Base-by-base conservation (phyloP, 2,888 invertebrate genomes). In the Xiphydria camelus region DNA sequence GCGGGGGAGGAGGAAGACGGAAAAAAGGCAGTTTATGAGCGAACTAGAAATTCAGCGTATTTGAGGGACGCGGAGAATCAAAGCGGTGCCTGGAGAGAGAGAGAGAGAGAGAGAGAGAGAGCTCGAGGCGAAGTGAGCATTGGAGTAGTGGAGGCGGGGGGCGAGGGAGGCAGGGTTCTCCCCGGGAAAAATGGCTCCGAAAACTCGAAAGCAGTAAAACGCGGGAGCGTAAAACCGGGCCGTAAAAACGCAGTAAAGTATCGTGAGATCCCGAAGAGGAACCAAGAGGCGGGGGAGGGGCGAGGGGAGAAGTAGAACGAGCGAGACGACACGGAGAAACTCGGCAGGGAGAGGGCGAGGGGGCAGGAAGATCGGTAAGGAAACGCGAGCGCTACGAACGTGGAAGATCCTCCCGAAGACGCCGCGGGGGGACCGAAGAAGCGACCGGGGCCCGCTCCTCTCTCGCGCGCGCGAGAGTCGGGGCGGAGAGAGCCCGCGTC, bases 171-270 rank as follows among this genome's bases (percentile, higher is more conserved):
- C 15, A 29, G n/a, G n/a, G n/a, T 29, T 29, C 15, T 15, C 3
- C 15, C 12, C 29, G 12, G 29, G 29, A 41, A 12, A 22, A 15
- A 18, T 25, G 21, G 34, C 35, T 35, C 34, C 36, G 36, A 42
- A 36, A 36, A 26, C 36, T 42, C 42, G 42, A 34, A 29, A 37
- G 42, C 36, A 42, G 36, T 42, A 42, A 42, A 41, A 22, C 36
- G 23, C 34, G 12, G 17, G n/a, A 18, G 43, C 43, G 43, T 44
- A 44, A 44, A 44, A 44, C 43, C 38, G 36, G 43, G 20, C 37
- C 43, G 43, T 44, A 44, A 44, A 44, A 44, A 44, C 37, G 38
- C 38, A 44, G 38, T 44, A 44, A 44, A 44, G 25, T 31, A 38
- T 44, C 37, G 37, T 29, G 20, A 26, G 31, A 20, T 22, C 15